Evolutionary conservation across 2,888 invertebrate species (phyloP).

Genomic region (Athalia circularis): DNA sequence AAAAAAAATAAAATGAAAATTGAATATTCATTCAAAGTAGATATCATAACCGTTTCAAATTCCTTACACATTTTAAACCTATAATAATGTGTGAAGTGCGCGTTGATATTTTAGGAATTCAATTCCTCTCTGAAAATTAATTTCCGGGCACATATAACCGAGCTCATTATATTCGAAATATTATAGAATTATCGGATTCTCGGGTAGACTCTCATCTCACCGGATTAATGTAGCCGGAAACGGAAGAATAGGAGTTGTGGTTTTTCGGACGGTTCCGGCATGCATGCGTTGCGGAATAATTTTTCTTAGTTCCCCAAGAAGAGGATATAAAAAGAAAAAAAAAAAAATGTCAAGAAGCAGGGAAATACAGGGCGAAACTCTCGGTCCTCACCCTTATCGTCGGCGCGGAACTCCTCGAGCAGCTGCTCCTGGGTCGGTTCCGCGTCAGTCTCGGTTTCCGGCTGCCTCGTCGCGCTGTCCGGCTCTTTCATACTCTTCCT

Average conservation of each 20-base stretch:
- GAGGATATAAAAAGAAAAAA: conserved; percentile 26
- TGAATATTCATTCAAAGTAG: neutral
- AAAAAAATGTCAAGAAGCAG: neutral
- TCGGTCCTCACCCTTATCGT: conserved; percentile 83
- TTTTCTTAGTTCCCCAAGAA: neutral
- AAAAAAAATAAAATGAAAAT: conserved; percentile 63
- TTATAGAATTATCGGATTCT: conserved; percentile 47
- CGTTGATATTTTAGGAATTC: no score
- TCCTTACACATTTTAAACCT: neutral
- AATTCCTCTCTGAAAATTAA: conserved; percentile 13
- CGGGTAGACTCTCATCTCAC: no score
- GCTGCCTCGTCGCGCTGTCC: conserved; percentile 68
- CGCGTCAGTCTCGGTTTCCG: conserved; percentile 72
- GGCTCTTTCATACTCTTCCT: conserved; percentile 84
- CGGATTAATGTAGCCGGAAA: neutral
- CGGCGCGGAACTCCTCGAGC: conserved; percentile 86
- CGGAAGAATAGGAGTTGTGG: neutral
- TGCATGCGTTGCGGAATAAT: no score
- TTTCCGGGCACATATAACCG: conserved; percentile 34
- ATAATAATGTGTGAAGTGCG: no score
- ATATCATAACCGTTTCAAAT: neutral
- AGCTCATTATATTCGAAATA: neutral
- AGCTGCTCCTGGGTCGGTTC: conserved; percentile 83
- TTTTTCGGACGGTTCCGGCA: no score
- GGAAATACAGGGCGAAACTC: conserved; percentile 8